Conservation (phyloP, 2,113 vertebrate species). For the Larimichthys crocea region DNA sequence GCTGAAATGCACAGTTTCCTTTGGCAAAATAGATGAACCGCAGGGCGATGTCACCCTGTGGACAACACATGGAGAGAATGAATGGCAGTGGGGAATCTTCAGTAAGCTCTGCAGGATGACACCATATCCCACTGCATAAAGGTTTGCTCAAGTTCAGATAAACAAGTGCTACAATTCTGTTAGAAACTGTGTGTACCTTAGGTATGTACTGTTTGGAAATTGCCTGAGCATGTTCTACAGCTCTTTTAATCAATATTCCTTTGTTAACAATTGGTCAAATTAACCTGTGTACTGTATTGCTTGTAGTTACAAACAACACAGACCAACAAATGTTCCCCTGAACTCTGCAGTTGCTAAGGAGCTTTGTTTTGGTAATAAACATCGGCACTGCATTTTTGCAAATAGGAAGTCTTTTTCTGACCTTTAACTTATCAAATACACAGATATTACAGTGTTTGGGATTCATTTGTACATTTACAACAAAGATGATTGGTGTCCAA, state of each 20-base stretch:
- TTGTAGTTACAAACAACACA: too few relatives aligned
- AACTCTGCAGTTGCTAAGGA: too few relatives aligned
- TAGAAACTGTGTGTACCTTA: not conserved
- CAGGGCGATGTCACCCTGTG: constrained; percentile 61
- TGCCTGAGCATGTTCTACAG: not conserved
- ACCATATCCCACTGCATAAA: not conserved
- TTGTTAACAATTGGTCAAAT: too few relatives aligned
- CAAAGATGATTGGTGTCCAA: too few relatives aligned
- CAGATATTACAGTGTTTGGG: not conserved
- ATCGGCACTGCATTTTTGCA: too few relatives aligned
- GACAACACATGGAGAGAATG: constrained; percentile 2
- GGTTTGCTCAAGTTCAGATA: not conserved
- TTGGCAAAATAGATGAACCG: constrained; percentile 56
- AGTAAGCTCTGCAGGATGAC: constrained; percentile 9
- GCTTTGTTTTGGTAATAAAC: too few relatives aligned
- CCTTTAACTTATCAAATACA: not conserved
- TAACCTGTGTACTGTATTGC: too few relatives aligned
- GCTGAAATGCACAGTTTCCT: constrained; percentile 62
- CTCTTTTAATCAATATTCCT: too few relatives aligned
- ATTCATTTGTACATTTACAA: not conserved
- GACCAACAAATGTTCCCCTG: too few relatives aligned
- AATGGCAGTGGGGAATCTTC: constrained; percentile 13
- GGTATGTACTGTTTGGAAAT: too few relatives aligned
- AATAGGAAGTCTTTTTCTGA: not conserved
- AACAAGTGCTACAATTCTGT: not conserved